Evolutionary conservation across 2,888 invertebrate genomes (phyloP), one percentile per base, ranked within the genome.

Genomic region (Tinea semifulvella): DNA sequence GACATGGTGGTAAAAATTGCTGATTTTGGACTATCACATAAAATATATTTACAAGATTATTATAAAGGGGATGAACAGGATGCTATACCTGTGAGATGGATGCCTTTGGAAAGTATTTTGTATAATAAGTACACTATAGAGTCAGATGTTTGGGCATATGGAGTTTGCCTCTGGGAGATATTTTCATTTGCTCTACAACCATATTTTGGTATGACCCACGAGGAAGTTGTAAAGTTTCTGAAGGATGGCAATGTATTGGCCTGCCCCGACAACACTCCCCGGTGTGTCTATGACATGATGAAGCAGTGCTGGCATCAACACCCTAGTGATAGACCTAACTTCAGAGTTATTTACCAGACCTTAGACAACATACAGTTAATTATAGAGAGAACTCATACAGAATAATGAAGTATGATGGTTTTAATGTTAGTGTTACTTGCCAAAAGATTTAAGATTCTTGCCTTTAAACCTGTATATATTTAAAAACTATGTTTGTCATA

Each of bases 81-180:
- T 72, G 96, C 96, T 11, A 96, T 98, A 55, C 97, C 97, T 25
- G 95, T 98, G 17, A 85, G 98, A 65, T 98, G 98, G 98, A 97
- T 98, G 96, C 97, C 97, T 16, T 81, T 96, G 48, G 97, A 98
- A 71, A 94, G 96, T 70, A 96, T 98, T 66, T 82, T 97, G 44
- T 96, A 96, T 67, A 97, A 96, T 72, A 96, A 96, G 68, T 98
- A 96, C 71, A 96, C 97, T 10, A 85, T 94, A 49, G 96, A 97
- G 68, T 95, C 96, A 8, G 98, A 98, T 75, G 94, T 98, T 1
- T 98, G 97, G 97, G 96, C 97, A 10, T 98, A 92, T 76, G 98
- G 96, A 43, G 94, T 98, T 13, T 93, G 95, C 60, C 81, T 97
- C 35, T 98, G 97, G 97, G 98, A 98, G 77, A 94, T 97, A 61